phyloP scores from a whole-genome alignment of 2,797 vertebrate species.

The Myripristis murdjan region DNA sequence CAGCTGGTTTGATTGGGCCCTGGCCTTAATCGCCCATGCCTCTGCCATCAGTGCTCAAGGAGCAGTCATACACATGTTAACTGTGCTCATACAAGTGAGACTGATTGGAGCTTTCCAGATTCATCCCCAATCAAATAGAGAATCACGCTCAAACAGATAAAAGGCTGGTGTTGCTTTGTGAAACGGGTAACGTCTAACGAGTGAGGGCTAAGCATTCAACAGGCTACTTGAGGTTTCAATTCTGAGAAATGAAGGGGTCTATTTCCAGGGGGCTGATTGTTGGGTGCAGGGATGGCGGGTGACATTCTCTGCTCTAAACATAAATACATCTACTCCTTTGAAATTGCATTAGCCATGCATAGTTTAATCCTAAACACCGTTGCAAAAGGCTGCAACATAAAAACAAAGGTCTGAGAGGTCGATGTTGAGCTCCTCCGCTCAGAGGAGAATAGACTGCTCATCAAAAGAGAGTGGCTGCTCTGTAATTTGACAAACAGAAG shows the following conservation, averaged over 20 bases:
- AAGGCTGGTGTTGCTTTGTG: slow-evolving; percentile 56
- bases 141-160: slow-evolving; percentile 67
- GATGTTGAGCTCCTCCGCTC: slow-evolving; percentile 33
- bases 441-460: slow-evolving; percentile 42
- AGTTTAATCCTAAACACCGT: slow-evolving; percentile 57
- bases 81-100: slow-evolving; percentile 76
- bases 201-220: slow-evolving; percentile 46
- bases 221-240: slow-evolving; percentile 42
- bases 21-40: slow-evolving; percentile 72
- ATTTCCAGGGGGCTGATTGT: slow-evolving; percentile 61
- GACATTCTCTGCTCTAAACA: slow-evolving; percentile 42
- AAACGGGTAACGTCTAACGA: slow-evolving; percentile 62
- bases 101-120: slow-evolving; percentile 78
- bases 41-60: slow-evolving; percentile 81
- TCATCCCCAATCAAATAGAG: slow-evolving; percentile 68
- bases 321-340: slow-evolving; percentile 56
- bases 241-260: slow-evolving; percentile 54
- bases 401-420: slow-evolving; percentile 56
- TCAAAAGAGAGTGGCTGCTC: slow-evolving; percentile 46
- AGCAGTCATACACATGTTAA: slow-evolving; percentile 77
- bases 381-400: slow-evolving; percentile 40
- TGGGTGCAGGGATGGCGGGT: slow-evolving; percentile 26
- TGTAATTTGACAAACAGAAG: slow-evolving; percentile 63
- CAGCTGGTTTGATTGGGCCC: slow-evolving; percentile 83
- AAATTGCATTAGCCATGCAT: slow-evolving; percentile 62